These are phyloP conservation scores for Xylocampa areola DNA, from an alignment of 2,888 invertebrate genomes.

Conservation along the genomic window DNA sequence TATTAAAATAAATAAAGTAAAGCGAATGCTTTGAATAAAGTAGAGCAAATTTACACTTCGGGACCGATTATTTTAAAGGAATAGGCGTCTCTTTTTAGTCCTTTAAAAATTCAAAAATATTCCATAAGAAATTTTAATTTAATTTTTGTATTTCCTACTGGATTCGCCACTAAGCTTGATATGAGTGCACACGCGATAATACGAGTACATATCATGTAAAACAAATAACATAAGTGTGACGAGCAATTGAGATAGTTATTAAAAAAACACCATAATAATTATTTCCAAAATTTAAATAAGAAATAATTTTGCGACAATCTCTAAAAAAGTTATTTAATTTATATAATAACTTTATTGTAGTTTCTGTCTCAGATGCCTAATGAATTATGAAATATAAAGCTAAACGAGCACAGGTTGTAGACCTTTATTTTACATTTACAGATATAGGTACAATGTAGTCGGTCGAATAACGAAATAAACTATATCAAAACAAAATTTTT, in stretches of 20 bases:
- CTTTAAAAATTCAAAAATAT: too few species aligned
- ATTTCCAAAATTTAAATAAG: background rate
- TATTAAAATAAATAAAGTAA: too few species aligned
- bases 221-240: slow-evolving; percentile 4
- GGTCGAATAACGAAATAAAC: too few species aligned
- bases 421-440: slow-evolving; percentile 3
- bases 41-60: too few species aligned
- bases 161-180: background rate
- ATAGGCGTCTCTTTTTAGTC: too few species aligned
- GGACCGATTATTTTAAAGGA: too few species aligned
- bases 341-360: background rate
- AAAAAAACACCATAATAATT: background rate
- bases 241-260: background rate
- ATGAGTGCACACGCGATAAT: slow-evolving; percentile 13
- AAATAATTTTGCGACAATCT: slow-evolving; percentile 10
- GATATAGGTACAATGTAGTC: too few species aligned
- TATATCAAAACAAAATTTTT: too few species aligned
- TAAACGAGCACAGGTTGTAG: slow-evolving; percentile 11
- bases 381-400: background rate
- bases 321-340: slow-evolving; percentile 10
- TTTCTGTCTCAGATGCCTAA: slow-evolving; percentile 7
- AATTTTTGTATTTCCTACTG: background rate
- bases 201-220: too few species aligned
- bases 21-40: too few species aligned
- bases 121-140: background rate